Evolutionary conservation across 2,113 vertebrate genomes (phyloP), one percentile per base, ranked within the genome.

Genomic region (Tretioscincus oriximinensis): DNA sequence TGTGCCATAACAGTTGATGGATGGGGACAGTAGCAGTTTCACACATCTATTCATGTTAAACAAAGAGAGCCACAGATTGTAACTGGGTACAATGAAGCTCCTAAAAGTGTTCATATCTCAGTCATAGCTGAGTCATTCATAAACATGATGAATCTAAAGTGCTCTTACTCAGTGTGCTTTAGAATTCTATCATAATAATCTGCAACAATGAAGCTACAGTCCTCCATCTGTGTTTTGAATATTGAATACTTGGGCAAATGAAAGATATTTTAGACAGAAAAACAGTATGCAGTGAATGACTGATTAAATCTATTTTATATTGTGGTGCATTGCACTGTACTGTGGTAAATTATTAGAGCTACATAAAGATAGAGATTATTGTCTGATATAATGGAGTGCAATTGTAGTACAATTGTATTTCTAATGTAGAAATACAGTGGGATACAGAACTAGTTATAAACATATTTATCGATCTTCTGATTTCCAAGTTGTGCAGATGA

Each of bases 241-340:
- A 31, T 18, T 49, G 61, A 64, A 65, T 16, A 26, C 4, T 73
- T 64, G 35, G 14, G 45, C 51, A 31, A 65, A 73, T 54, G 5
- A 45, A 66, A 64, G 61, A 51, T 73, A 64, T n/a, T 80, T 73
- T 41, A 35, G 28, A 21, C 26, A 12, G 28, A 67, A 2, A 5
- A 9, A 10, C 7, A 28, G 45, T 35, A 22, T 31, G 67, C 18
- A 31, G 31, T 3, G 29, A 67, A 68, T 68, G 21, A 68, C 29
- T 79, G 54, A 45, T 58, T 69, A 21, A 29, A 77, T 28, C n/a
- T 73, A n/a, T 58, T 78, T 77, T 80, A 31, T 24, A 9, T 80
- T 70, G 68, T 69, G 35, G 18, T 67, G 14, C n/a, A 29, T 68
- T 70, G 45, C 49, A 67, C 12, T 68, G 11, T 49, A 67, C 51